Conservation (phyloP, 2,888 invertebrate species). For the Prostheceraeus crozeri region DNA sequence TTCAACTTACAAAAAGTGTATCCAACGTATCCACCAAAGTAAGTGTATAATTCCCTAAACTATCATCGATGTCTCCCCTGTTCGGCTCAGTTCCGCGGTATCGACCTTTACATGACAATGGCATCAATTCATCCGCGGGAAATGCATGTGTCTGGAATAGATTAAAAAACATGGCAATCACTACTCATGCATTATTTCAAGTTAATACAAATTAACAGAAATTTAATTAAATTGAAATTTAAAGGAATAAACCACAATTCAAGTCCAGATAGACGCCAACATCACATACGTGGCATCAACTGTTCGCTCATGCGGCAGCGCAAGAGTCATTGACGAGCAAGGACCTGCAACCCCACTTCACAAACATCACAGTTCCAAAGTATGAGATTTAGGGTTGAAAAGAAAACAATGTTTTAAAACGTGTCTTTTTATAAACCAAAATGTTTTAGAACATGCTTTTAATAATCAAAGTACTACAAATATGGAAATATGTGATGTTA, state of each 20-base stretch:
- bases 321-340: too few species aligned
- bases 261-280: too few species aligned
- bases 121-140: constrained; percentile 97
- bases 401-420: neutral
- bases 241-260: too few species aligned
- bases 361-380: too few species aligned
- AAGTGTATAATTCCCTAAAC: constrained; percentile 89
- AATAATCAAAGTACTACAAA: constrained; percentile 1
- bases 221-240: neutral
- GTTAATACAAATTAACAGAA: neutral
- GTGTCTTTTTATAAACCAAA: neutral
- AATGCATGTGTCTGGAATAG: constrained; percentile 70
- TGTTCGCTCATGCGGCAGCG: too few species aligned
- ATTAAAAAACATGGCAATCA: neutral
- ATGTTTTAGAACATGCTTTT: neutral
- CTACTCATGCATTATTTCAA: neutral
- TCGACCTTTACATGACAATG: constrained; percentile 82
- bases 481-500: constrained; percentile 16
- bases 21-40: constrained; percentile 89
- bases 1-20: constrained; percentile 68
- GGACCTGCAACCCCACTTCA: too few species aligned
- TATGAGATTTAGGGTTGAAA: too few species aligned
- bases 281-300: too few species aligned
- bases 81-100: constrained; percentile 79
- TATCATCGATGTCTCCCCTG: constrained; percentile 90